Evolutionary conservation across 2,113 vertebrate species (phyloP).

Genomic region (Galbula dea): DNA sequence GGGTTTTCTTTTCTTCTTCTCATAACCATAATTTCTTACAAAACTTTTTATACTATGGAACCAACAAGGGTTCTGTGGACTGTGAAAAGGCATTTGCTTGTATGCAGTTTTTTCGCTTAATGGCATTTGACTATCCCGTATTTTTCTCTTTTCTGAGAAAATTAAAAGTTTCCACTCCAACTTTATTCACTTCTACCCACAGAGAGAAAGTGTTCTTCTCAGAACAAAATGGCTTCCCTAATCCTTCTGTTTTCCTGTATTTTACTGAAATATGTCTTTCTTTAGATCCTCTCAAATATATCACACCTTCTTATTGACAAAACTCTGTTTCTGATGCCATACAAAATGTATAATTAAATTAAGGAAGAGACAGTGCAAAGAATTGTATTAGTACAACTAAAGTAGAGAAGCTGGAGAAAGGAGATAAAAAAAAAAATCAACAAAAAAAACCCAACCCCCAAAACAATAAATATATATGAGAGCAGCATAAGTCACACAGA

Average conservation of each 20-base stretch:
- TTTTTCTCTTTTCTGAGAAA: neutral
- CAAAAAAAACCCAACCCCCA: too few relatives aligned
- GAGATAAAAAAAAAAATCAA: neutral
- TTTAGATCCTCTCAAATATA: neutral
- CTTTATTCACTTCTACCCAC: neutral
- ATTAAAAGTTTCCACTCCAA: neutral
- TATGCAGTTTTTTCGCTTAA: neutral
- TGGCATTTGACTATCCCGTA: neutral
- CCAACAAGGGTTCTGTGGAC: neutral
- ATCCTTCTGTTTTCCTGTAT: neutral
- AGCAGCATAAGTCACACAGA: neutral
- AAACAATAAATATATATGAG: neutral
- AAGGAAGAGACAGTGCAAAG: neutral
- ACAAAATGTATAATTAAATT: neutral
- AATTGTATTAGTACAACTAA: neutral
- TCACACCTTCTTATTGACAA: neutral
- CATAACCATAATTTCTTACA: neutral
- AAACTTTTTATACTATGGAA: neutral
- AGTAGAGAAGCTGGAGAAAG: neutral
- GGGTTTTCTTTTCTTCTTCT: neutral
- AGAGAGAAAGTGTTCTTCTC: neutral
- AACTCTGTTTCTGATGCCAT: neutral
- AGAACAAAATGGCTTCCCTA: neutral
- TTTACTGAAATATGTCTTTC: neutral
- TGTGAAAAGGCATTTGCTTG: neutral